Evolutionary conservation across 1,140 invertebrate species (phyloP).

Genomic region (Temnothorax nylanderi): DNA sequence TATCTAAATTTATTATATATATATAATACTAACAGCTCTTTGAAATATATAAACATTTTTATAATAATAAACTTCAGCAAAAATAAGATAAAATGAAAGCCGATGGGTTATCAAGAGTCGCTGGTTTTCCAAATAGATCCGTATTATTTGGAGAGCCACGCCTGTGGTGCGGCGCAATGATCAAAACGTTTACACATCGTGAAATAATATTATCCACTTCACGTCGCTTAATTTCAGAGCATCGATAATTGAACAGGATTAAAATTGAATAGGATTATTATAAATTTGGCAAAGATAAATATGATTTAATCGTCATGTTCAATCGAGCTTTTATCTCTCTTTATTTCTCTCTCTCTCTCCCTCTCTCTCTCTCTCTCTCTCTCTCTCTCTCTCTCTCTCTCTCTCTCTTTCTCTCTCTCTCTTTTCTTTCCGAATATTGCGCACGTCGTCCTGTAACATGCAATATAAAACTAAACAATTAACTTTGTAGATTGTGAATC

Average conservation of each 20-base stretch:
- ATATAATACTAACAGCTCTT: background rate
- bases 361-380: background rate
- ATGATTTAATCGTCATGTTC: constrained; percentile 11
- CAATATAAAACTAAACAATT: background rate
- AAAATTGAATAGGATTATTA: background rate
- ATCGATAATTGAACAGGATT: background rate
- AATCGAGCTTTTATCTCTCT: background rate
- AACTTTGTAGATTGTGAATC: background rate
- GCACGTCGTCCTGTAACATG: background rate
- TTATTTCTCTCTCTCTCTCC: background rate
- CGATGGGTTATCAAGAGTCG: background rate
- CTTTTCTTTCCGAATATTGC: background rate
- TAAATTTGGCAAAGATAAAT: background rate
- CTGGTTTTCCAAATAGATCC: background rate
- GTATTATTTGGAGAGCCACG: background rate
- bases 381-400: background rate
- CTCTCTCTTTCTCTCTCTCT: background rate
- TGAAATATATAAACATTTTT: background rate
- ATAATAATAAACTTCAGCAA: background rate
- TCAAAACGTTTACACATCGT: background rate
- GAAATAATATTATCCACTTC: constrained; percentile 14
- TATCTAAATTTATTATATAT: background rate
- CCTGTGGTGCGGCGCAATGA: background rate
- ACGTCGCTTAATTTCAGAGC: background rate
- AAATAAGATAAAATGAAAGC: background rate